Evolutionary conservation across 1,140 invertebrate genomes (phyloP), one percentile per base, ranked within the genome.

Genomic region (Riptortus pedestris): DNA sequence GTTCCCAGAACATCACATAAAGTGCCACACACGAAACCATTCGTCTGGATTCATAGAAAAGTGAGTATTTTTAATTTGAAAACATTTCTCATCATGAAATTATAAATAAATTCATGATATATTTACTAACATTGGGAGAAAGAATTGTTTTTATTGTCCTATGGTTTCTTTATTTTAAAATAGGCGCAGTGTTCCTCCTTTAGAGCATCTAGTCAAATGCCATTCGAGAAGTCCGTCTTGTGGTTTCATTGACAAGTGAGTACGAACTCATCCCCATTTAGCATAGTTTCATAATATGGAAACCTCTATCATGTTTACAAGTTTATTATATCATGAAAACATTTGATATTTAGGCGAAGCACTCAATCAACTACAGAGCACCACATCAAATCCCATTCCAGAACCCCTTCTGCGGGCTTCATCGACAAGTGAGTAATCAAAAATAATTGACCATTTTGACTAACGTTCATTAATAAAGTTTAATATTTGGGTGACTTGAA

Each of bases 141-240:
- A n/a, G n/a, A n/a, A n/a, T n/a, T n/a, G n/a, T n/a, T n/a, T n/a
- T n/a, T n/a, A n/a, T n/a, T n/a, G n/a, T n/a, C n/a, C n/a, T n/a
- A n/a, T n/a, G n/a, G n/a, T n/a, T n/a, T n/a, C n/a, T n/a, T n/a
- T n/a, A 14, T 7, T 38, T 7, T 38, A 7, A 4, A 55, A 26
- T 24, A 55, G 51, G 51, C 22, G 51, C 14, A 55, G 51, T 24
- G 51, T 55, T 18, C 51, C 51, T 11, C 62, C 55, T 60, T 72
- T 28, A 22, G 79, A 80, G 65, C 77, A 79, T 26, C 78, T 81
- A 63, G 78, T 83, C 70, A 87, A 87, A 71, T 87, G 86, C 75
- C 85, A 86, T 76, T 88, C 84, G 75, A 80, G 85, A 67, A 87
- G 87, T 72, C 84, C 85, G 9, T 87, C 85, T 47, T 67, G 60